Evolutionary conservation across 2,113 vertebrate species (phyloP), one percentile per base, ranked within the genome.

Genomic region (Cinclus cinclus): DNA sequence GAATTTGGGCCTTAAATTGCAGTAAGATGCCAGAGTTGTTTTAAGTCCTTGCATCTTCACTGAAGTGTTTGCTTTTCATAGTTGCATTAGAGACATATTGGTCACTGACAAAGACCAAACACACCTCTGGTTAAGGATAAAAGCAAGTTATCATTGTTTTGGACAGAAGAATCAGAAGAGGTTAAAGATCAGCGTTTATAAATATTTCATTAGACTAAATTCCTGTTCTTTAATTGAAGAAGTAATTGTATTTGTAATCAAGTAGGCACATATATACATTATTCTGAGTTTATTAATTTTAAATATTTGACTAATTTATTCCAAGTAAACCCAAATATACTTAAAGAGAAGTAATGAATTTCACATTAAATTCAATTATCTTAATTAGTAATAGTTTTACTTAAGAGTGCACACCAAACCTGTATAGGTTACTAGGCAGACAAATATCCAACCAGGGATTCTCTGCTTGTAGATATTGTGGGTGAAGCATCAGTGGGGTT

Each of bases 301-400:
- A 92, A 94, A 52, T 76, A 67, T 62, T 78, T 83, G 53, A 75
- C 37, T 87, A 74, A 90, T 88, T 83, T 95, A 79, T 92, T 92
- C 33, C 23, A 83, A 74, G 39, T 22, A 94, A 92, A 30, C 3
- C 10, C 25, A 93, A 70, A 79, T 90, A 75, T 46, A 50, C 68
- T 75, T 83, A 52, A 31, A 79, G 21, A 87, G 37, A 84, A 84
- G 35, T 50, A 92, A 35, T 35, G 21, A 92, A 74, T 78, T 67
- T 67, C 55, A 68, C 28, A 14, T 39, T 58, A 65, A 78, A 67
- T 82, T 90, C 7, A 52, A 55, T 69, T 90, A 63, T 71, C 55
- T 60, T 82, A 76, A 93, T 89, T 90, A 82, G 20, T 82, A 59
- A 35, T 44, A 80, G 35, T 89, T 95, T 92, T 79, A 73, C 42